phyloP scores from a whole-genome alignment of 2,113 vertebrate genomes.

The Maccullochella peelii region DNA sequence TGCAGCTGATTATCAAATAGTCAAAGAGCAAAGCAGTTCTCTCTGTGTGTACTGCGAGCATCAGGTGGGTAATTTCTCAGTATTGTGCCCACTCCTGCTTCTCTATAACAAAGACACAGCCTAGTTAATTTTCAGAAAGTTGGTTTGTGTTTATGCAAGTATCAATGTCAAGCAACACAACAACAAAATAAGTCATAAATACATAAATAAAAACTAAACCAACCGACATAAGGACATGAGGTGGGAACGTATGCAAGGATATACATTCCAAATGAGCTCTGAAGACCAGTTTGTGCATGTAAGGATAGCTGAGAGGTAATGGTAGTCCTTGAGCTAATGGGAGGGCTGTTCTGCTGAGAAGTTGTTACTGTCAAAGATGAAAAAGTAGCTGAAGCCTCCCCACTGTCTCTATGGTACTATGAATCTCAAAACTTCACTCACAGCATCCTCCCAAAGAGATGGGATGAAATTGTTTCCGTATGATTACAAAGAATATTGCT shows the following conservation, averaged over 20 bases:
- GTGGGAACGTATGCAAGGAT: not conserved
- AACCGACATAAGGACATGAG: not conserved
- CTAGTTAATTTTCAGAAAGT: constrained; percentile 39
- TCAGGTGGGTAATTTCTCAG: constrained; percentile 60
- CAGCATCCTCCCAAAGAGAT: constrained; percentile 29
- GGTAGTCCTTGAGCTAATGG: constrained; percentile 51
- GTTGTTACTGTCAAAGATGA: constrained; percentile 66
- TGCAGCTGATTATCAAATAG: constrained; percentile 57
- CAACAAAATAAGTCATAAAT: not conserved
- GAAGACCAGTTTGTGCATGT: constrained; percentile 48
- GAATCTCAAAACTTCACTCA: constrained; percentile 53
- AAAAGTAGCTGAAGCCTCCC: constrained; percentile 51
- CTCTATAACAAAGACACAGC: constrained; percentile 42
- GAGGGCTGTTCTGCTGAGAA: constrained; percentile 45
- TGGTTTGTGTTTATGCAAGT: constrained; percentile 2
- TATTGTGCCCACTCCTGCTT: constrained; percentile 14
- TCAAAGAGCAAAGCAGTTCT: constrained; percentile 35
- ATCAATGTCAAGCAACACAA: constrained; percentile 19
- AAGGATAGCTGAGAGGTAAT: constrained; percentile 44
- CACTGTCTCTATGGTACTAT: constrained; percentile 20
- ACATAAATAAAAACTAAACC: not conserved
- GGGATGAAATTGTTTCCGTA: not conserved
- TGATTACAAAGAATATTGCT: constrained; percentile 28
- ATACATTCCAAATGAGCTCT: constrained; percentile 28
- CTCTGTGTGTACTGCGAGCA: constrained; percentile 25